Conservation (phyloP, 2,888 invertebrate species). For the Lasioglossum marginatum region DNA sequence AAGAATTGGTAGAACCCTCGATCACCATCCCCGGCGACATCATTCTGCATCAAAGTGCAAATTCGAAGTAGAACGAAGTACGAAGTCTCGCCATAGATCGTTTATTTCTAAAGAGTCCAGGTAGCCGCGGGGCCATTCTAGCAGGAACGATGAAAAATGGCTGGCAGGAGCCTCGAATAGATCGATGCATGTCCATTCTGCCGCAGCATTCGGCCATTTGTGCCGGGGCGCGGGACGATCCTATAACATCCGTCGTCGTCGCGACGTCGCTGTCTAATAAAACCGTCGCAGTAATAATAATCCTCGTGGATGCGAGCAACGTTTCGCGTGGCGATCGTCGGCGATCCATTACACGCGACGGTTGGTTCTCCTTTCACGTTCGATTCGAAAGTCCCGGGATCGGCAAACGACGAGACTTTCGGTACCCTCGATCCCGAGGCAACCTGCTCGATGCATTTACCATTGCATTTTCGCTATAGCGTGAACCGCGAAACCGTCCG, state of each 20-base stretch:
- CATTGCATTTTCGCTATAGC: not conserved
- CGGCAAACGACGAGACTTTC: not conserved
- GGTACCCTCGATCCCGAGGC: not conserved
- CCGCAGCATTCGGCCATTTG: not conserved
- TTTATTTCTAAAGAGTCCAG: not conserved
- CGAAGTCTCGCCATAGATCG: not conserved
- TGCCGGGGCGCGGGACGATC: not conserved
- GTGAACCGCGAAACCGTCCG: not conserved
- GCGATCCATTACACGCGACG: not conserved
- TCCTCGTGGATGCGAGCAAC: not conserved
- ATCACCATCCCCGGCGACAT: not conserved
- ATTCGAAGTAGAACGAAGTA: constrained; percentile 6
- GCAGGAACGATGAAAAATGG: not conserved
- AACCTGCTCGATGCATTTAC: constrained; percentile 11
- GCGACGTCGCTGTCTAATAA: constrained; percentile 1
- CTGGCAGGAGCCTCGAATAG: not conserved
- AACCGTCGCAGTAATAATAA: constrained; percentile 5
- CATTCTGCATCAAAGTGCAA: not conserved
- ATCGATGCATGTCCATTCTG: not conserved
- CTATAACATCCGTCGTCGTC: not conserved
- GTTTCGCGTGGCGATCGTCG: not conserved
- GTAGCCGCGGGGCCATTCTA: not conserved
- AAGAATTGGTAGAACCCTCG: not conserved
- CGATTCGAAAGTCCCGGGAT: constrained; percentile 13
- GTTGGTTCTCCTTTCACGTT: constrained; percentile 13